Evolutionary conservation across 2,113 vertebrate genomes (phyloP).

Genomic region (Dasypus novemcinctus): DNA sequence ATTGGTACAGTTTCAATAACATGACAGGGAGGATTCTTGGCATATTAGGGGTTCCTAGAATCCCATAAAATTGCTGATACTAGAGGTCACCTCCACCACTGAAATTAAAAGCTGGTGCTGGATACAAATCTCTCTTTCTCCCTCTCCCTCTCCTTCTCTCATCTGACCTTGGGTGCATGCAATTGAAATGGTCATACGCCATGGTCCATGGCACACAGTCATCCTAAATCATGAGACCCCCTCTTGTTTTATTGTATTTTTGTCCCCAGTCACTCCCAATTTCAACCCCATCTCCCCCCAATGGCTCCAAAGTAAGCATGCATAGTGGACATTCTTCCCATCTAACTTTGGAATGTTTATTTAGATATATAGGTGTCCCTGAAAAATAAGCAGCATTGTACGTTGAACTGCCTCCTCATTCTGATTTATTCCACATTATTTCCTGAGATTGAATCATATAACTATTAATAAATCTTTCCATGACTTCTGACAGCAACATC

Average conservation of each 20-base stretch:
- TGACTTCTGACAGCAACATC: neutral
- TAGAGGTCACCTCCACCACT: neutral
- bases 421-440: neutral
- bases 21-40: neutral
- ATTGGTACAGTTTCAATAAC: neutral
- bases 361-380: neutral
- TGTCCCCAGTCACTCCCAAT: neutral
- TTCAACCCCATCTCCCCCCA: neutral
- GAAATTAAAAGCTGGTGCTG: neutral
- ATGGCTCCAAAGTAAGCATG: neutral
- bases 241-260: neutral
- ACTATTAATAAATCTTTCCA: neutral
- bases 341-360: neutral
- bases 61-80: neutral
- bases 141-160: neutral
- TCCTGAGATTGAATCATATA: neutral
- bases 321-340: neutral
- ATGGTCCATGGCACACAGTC: neutral
- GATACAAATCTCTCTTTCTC: neutral
- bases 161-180: neutral
- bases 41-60: constrained; percentile 1
- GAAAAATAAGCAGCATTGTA: neutral
- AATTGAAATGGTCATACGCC: neutral
- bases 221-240: neutral
- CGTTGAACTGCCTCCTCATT: neutral